Conservation (phyloP, 1,140 invertebrate genomes). For the Papilio dardanus region DNA sequence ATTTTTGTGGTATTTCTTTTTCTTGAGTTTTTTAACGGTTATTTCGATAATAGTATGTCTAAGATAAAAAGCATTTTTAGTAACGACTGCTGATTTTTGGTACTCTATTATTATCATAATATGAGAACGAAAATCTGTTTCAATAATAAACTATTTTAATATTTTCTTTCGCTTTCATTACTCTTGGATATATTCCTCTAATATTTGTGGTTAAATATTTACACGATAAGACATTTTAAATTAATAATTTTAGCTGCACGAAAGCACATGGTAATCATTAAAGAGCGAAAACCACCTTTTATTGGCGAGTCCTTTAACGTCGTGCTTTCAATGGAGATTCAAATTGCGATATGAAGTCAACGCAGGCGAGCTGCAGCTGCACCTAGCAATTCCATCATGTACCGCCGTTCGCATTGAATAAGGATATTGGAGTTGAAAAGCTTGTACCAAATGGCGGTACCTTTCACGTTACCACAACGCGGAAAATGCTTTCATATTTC, state of each 20-base stretch:
- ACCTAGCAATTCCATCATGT: neutral
- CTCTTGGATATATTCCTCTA: too few species aligned
- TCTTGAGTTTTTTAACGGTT: neutral
- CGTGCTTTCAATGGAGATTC: conserved; percentile 10
- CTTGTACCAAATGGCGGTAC: neutral
- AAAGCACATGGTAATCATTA: neutral
- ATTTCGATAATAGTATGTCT: neutral
- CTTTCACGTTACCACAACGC: neutral
- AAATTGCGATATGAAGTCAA: conserved; percentile 14
- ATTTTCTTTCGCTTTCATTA: too few species aligned
- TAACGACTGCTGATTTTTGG: neutral
- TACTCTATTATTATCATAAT: neutral
- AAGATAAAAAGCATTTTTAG: neutral
- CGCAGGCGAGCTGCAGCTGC: neutral
- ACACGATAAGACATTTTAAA: neutral
- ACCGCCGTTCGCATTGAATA: conserved; percentile 15
- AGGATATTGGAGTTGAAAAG: conserved; percentile 20
- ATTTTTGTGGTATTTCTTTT: neutral
- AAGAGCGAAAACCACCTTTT: neutral
- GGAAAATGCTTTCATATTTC: conserved; percentile 4
- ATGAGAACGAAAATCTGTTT: neutral
- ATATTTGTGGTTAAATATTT: too few species aligned
- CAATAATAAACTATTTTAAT: too few species aligned
- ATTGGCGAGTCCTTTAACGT: conserved; percentile 3
- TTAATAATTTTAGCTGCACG: neutral